These are phyloP conservation scores for Parnassius apollo DNA, from an alignment of 2,888 invertebrate species.

Conservation along the genomic window DNA sequence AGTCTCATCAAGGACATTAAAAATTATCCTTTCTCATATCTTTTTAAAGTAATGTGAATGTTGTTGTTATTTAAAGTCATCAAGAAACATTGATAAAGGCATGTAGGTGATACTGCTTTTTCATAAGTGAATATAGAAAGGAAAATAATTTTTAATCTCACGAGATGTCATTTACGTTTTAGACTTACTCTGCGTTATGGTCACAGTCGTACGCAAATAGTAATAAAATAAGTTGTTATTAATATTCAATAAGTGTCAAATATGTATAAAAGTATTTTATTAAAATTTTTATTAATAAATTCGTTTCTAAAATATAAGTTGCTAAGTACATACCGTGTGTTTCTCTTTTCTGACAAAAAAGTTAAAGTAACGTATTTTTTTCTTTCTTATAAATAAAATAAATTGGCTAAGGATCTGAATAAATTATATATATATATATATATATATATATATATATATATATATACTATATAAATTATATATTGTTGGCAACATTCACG, in stretches of 20 bases:
- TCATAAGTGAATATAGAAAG: not conserved
- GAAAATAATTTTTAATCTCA: constrained; percentile 4
- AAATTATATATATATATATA: too few relatives aligned
- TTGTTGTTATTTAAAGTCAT: too few relatives aligned
- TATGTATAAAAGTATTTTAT: not conserved
- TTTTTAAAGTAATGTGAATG: too few relatives aligned
- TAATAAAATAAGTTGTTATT: not conserved
- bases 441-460: too few relatives aligned
- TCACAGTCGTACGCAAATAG: not conserved
- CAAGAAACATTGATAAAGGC: too few relatives aligned
- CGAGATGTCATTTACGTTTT: constrained; percentile 1
- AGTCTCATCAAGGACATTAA: constrained; percentile 33
- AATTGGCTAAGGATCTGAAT: too few relatives aligned
- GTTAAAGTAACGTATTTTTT: too few relatives aligned
- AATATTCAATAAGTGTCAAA: not conserved
- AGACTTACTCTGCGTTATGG: not conserved
- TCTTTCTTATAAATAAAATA: too few relatives aligned
- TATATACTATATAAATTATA: too few relatives aligned
- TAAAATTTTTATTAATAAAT: not conserved
- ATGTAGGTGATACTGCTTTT: too few relatives aligned
- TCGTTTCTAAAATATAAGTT: not conserved
- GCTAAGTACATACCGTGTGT: not conserved
- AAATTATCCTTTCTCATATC: not conserved
- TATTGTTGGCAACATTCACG: too few relatives aligned
- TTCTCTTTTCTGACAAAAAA: too few relatives aligned